Evolutionary conservation across 2,113 vertebrate genomes (phyloP).

Genomic region (Eulemur macaco): DNA sequence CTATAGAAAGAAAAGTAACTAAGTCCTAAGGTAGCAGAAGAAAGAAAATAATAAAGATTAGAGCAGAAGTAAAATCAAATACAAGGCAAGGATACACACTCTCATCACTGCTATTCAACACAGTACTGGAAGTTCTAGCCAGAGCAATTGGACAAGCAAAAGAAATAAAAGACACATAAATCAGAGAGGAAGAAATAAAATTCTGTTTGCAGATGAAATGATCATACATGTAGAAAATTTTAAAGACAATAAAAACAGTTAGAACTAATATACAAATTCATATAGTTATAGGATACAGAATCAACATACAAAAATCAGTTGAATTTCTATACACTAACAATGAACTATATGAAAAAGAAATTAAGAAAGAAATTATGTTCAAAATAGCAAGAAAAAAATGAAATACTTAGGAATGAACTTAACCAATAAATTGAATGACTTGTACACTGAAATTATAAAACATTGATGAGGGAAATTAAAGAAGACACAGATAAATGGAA

Average conservation of each 20-base stretch:
- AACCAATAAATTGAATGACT: neutral
- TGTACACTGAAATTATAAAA: neutral
- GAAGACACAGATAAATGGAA: neutral
- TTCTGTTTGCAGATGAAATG: neutral
- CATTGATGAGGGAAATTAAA: neutral
- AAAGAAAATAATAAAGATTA: neutral
- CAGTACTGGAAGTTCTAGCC: neutral
- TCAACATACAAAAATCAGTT: neutral
- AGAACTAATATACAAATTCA: neutral
- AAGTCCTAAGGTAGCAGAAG: neutral
- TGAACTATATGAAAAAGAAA: neutral
- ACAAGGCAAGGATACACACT: neutral
- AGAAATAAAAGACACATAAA: neutral
- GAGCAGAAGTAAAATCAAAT: neutral
- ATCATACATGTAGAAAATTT: neutral
- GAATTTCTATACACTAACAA: neutral
- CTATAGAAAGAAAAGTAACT: neutral
- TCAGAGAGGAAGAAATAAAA: neutral
- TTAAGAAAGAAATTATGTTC: neutral
- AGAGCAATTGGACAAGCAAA: neutral
- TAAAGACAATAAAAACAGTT: neutral
- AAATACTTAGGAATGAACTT: neutral
- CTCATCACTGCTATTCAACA: neutral
- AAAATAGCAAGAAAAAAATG: neutral
- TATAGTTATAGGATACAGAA: neutral